phyloP scores from a whole-genome alignment of 2,797 vertebrate genomes.

The Podargus strigoides region DNA sequence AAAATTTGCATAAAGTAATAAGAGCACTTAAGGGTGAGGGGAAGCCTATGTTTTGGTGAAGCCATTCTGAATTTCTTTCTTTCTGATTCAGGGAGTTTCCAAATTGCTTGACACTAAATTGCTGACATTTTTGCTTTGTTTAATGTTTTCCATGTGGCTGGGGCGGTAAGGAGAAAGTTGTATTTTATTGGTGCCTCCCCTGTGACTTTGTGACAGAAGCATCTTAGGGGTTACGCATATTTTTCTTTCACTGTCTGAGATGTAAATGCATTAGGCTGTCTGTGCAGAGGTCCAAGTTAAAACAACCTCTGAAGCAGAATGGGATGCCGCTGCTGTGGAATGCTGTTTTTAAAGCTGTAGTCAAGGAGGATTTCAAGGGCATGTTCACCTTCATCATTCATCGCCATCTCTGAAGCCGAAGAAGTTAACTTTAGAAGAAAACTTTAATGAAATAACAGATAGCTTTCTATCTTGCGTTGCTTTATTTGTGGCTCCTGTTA shows the following conservation, averaged over 20 bases:
- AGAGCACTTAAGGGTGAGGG: neutral
- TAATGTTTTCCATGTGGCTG: neutral
- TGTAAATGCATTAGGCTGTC: neutral
- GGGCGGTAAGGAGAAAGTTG: neutral
- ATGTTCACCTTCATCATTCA: neutral
- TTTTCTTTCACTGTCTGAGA: neutral
- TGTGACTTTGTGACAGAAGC: neutral
- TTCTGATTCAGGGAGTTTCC: neutral
- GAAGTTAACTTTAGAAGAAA: neutral
- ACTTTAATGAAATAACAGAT: neutral
- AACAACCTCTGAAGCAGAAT: neutral
- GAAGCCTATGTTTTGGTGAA: neutral
- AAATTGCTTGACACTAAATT: neutral
- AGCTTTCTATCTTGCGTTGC: neutral
- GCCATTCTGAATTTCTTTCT: neutral
- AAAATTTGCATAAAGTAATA: neutral
- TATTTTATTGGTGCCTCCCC: neutral
- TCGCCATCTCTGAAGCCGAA: neutral
- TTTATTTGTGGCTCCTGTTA: neutral
- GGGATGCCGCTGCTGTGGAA: neutral
- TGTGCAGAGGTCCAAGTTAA: neutral
- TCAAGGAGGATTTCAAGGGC: neutral
- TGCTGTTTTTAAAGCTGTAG: neutral
- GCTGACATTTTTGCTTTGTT: neutral
- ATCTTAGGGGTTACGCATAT: neutral